These are phyloP conservation scores for Semotilus atromaculatus DNA, from an alignment of 2,797 vertebrate species.

Conservation along the genomic window DNA sequence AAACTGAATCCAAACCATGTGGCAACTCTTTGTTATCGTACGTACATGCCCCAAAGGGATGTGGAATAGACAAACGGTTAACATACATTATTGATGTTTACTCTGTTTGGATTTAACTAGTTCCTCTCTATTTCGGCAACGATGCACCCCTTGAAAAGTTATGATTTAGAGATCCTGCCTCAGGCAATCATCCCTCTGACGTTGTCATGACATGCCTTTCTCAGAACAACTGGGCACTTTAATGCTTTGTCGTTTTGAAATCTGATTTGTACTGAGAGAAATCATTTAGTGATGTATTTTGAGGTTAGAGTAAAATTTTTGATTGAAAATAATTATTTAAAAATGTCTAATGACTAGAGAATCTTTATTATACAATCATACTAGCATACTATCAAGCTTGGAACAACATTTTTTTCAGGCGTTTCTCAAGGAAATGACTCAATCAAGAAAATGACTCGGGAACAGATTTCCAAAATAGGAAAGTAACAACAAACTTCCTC, in stretches of 20 bases:
- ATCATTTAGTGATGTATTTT: neutral
- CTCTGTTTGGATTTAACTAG: neutral
- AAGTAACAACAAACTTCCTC: conserved; percentile 41
- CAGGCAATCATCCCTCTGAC: neutral
- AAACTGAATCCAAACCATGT: conserved; percentile 19
- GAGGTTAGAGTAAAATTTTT: too few species aligned
- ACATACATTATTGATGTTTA: conserved; percentile 17
- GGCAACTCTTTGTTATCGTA: neutral
- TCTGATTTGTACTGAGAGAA: neutral
- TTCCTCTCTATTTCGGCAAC: conserved; percentile 1
- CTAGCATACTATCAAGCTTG: neutral
- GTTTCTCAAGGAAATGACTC: conserved; percentile 41
- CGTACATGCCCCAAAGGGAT: neutral
- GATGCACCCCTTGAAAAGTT: neutral
- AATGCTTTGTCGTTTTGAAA: conserved; percentile 2
- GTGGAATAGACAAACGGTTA: neutral
- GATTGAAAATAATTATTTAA: neutral
- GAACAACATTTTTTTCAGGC: neutral
- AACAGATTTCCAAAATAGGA: conserved; percentile 44
- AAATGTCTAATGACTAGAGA: neutral
- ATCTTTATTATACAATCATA: neutral
- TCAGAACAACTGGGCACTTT: neutral
- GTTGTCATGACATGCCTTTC: conserved; percentile 37
- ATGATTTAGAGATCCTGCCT: neutral
- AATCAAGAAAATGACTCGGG: conserved; percentile 42